Evolutionary conservation across 92 coral and sea anemone species (phyloP).

Genomic region (Meandrina meandrites): DNA sequence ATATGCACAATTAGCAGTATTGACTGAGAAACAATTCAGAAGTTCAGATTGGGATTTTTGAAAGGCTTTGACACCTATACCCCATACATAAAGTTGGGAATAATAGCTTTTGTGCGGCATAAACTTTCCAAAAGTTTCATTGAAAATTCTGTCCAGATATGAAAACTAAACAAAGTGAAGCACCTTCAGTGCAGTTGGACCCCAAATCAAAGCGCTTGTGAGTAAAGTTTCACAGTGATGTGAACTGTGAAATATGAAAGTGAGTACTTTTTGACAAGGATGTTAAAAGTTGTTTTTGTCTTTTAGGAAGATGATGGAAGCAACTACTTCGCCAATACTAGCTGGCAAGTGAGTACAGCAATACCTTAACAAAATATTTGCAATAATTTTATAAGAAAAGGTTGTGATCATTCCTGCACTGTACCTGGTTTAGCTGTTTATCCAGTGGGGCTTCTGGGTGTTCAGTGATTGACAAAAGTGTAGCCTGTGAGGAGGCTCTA

Average conservation of each 20-base stretch:
- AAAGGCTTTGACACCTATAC: neutral
- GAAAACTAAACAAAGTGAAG: neutral
- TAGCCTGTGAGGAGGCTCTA: too few relatives aligned
- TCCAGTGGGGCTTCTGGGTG: neutral
- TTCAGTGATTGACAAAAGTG: too few relatives aligned
- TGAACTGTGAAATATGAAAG: too few relatives aligned
- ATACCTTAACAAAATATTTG: too few relatives aligned
- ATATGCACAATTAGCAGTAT: neutral
- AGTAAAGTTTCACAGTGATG: neutral
- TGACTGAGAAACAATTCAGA: neutral
- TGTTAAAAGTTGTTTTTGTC: neutral
- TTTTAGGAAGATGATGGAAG: slow-evolving; percentile 66
- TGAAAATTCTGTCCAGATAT: neutral
- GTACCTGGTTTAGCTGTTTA: neutral
- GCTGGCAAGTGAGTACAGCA: slow-evolving; percentile 70
- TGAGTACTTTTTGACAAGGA: neutral
- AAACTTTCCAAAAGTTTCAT: neutral
- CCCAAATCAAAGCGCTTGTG: slow-evolving; percentile 27
- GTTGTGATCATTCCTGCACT: too few relatives aligned
- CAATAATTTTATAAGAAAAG: too few relatives aligned
- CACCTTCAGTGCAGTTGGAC: neutral
- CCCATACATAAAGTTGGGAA: neutral
- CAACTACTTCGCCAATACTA: slow-evolving; percentile 69
- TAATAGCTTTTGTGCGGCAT: too few relatives aligned
- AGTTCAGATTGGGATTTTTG: neutral